Percentiles rank a stretch among this genome's conserved stretches.
phyloP scores from a whole-genome alignment of 2,113 vertebrate species.

The Semnornis frantzii region DNA sequence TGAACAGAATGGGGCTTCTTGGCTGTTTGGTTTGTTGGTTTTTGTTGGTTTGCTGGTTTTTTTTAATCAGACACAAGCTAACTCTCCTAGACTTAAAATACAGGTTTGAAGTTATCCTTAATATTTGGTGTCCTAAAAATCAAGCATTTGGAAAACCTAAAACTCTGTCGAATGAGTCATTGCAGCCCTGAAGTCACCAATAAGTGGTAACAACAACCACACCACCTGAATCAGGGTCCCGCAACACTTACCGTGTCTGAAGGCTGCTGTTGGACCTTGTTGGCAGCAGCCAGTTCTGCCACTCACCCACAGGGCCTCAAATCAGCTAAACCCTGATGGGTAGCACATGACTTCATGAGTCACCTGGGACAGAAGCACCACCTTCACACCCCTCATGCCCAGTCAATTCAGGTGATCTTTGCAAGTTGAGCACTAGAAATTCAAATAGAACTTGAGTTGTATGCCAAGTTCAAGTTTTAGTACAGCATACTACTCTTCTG shows the following conservation, averaged over 20 bases:
- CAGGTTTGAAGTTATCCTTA: background rate
- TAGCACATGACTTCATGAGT: background rate
- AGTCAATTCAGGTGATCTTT: background rate
- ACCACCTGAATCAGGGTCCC: no score
- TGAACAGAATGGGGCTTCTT: background rate
- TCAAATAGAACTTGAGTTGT: background rate
- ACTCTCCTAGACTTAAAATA: background rate
- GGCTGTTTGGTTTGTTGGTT: background rate
- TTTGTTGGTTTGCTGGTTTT: background rate
- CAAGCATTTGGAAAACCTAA: background rate
- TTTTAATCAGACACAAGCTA: background rate
- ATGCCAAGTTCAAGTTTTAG: background rate
- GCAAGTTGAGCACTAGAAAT: background rate
- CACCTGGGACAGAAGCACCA: background rate
- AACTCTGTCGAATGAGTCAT: background rate
- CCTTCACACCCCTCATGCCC: background rate
- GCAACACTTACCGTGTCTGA: accelerated
- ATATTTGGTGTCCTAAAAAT: background rate
- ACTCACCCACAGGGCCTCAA: background rate
- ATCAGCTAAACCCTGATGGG: background rate
- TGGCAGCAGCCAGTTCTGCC: background rate
- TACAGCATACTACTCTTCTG: background rate
- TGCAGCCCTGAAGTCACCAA: background rate
- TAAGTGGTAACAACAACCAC: accelerated
- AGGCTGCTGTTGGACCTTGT: background rate